These are phyloP conservation scores for Excalfactoria chinensis DNA, from an alignment of 2,113 vertebrate genomes.

Conservation along the genomic window DNA sequence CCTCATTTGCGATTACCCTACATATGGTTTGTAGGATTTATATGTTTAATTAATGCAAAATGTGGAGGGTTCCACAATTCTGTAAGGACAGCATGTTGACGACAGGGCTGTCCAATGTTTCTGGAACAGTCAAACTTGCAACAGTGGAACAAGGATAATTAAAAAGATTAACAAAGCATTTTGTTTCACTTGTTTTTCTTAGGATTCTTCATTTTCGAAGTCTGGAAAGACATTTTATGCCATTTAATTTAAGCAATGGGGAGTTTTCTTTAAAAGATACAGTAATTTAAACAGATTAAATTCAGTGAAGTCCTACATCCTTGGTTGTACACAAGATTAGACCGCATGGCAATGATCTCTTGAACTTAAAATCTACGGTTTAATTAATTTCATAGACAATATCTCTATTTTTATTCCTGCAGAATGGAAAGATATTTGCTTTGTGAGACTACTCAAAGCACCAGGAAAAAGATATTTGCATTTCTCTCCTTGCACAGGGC, in stretches of 20 bases:
- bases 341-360: not conserved
- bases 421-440: not conserved
- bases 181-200: not conserved
- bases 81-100: not conserved
- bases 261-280: not conserved
- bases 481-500: not conserved
- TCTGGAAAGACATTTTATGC: not conserved
- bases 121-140: not conserved
- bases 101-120: not conserved
- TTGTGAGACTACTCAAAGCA: not conserved
- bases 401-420: not conserved
- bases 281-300: conserved; percentile 22
- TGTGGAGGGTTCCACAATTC: not conserved
- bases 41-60: conserved; percentile 31
- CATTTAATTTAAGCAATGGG: not conserved
- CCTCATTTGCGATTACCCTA: not conserved
- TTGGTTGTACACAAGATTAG: not conserved
- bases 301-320: not conserved
- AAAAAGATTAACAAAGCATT: not conserved
- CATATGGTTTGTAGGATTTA: conserved; percentile 16
- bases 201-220: not conserved
- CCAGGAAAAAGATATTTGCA: not conserved
- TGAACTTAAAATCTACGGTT: not conserved
- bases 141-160: not conserved
- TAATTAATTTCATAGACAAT: not conserved